Evolutionary conservation across 2,797 vertebrate species (phyloP).

Genomic region (Clarias fuscus): DNA sequence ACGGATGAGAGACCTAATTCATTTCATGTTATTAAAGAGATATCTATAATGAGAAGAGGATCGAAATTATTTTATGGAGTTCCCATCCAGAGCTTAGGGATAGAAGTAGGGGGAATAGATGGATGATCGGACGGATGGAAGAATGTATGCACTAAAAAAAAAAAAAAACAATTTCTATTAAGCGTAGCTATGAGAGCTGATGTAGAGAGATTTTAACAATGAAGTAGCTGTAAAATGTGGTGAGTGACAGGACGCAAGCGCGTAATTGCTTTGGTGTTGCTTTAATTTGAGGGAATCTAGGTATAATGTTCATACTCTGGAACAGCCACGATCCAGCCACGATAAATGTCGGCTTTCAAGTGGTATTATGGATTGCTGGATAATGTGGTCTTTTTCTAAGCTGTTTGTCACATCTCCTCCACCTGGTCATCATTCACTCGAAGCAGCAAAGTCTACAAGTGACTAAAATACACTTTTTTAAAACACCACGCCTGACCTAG

Average conservation of each 20-base stretch:
- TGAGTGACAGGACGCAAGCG: neutral
- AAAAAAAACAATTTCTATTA: neutral
- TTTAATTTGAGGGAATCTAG: neutral
- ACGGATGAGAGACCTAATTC: slow-evolving; percentile 19
- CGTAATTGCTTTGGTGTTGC: neutral
- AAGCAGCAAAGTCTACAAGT: neutral
- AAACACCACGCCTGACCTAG: neutral
- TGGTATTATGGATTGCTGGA: neutral
- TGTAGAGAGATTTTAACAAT: neutral
- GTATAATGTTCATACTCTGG: neutral
- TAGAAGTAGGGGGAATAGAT: neutral
- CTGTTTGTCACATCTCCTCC: neutral
- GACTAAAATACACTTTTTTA: neutral
- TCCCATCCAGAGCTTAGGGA: slow-evolving; percentile 12
- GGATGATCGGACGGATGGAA: neutral
- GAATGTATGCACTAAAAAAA: neutral
- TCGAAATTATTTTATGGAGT: slow-evolving; percentile 37
- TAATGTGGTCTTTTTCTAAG: neutral
- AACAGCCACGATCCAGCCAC: neutral
- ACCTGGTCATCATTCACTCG: neutral
- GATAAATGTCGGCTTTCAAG: neutral
- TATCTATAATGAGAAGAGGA: slow-evolving; percentile 30
- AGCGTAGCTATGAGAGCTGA: neutral
- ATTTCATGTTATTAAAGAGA: slow-evolving; percentile 41
- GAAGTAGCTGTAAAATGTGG: neutral